Conservation (phyloP, 2,888 invertebrate species). For the Hesperia comma region DNA sequence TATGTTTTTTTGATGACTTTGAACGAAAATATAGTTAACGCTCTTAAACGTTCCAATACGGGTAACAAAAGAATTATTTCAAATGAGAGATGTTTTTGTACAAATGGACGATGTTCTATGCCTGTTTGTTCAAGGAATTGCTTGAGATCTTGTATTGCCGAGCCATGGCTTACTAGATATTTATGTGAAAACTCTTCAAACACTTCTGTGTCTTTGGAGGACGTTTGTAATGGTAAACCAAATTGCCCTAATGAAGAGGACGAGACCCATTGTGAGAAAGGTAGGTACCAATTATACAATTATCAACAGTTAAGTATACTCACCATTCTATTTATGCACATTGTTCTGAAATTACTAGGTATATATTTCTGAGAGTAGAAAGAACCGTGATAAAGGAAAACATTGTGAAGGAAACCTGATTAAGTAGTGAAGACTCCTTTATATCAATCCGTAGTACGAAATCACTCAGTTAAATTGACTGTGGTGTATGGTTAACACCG, state of each 20-base stretch:
- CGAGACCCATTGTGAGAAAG: conserved; percentile 60
- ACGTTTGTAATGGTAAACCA: conserved; percentile 60
- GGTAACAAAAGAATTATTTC: conserved; percentile 61
- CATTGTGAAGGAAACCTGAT: too few species aligned
- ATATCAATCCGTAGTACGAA: too few species aligned
- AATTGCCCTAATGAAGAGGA: conserved; percentile 66
- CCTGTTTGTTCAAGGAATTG: conserved; percentile 58
- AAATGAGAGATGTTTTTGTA: conserved; percentile 59
- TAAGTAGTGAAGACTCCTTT: too few species aligned
- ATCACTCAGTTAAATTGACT: too few species aligned
- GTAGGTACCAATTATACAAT: conserved; percentile 54
- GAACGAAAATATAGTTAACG: conserved; percentile 58
- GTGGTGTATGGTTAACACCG: too few species aligned
- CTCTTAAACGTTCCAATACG: conserved; percentile 61
- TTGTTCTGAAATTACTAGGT: too few species aligned
- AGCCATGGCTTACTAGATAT: conserved; percentile 57
- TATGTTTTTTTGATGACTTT: conserved; percentile 55
- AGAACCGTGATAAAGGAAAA: too few species aligned
- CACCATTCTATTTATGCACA: too few species aligned
- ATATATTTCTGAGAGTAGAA: too few species aligned
- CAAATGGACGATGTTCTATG: conserved; percentile 54
- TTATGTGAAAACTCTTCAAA: conserved; percentile 51
- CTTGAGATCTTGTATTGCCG: conserved; percentile 56
- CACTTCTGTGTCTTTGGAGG: conserved; percentile 51
- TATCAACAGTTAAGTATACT: too few species aligned